phyloP scores from a whole-genome alignment of 2,797 vertebrate species.

The Phyllotis vaccarum region DNA sequence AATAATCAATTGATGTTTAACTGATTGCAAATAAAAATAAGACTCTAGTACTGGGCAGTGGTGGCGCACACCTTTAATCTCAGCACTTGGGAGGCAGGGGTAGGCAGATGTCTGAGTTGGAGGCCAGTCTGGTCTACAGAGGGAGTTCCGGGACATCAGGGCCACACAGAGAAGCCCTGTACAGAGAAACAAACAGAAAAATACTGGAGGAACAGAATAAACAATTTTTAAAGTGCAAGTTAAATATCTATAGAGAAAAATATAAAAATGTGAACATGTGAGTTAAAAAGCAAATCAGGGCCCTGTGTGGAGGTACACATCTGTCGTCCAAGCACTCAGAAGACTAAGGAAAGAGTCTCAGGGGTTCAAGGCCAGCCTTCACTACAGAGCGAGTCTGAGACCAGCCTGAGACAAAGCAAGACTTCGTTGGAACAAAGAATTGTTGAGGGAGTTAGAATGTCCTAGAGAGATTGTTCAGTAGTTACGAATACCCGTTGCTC shows the following conservation, averaged over 20 bases:
- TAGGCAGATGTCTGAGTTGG: not conserved
- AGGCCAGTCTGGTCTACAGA: not conserved
- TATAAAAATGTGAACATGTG: not conserved
- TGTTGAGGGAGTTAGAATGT: not conserved
- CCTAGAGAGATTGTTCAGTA: not conserved
- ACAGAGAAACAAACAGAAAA: too few relatives aligned
- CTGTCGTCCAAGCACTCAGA: not conserved
- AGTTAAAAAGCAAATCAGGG: not conserved
- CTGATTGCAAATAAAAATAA: not conserved
- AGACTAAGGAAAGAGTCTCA: not conserved
- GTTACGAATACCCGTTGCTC: not conserved
- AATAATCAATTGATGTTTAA: not conserved
- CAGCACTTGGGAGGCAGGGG: not conserved
- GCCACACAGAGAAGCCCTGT: too few relatives aligned
- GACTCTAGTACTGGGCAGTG: not conserved
- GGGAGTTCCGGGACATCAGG: not conserved
- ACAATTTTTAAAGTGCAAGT: not conserved
- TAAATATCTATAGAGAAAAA: not conserved
- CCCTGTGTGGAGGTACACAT: not conserved
- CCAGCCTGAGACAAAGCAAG: not conserved
- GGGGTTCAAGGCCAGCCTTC: not conserved
- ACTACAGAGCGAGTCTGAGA: not conserved
- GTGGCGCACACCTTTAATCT: not conserved
- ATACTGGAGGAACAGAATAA: not conserved
- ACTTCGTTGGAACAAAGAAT: not conserved